Conservation (phyloP, 2,888 invertebrate genomes). For the Cryptocephalus primarius region DNA sequence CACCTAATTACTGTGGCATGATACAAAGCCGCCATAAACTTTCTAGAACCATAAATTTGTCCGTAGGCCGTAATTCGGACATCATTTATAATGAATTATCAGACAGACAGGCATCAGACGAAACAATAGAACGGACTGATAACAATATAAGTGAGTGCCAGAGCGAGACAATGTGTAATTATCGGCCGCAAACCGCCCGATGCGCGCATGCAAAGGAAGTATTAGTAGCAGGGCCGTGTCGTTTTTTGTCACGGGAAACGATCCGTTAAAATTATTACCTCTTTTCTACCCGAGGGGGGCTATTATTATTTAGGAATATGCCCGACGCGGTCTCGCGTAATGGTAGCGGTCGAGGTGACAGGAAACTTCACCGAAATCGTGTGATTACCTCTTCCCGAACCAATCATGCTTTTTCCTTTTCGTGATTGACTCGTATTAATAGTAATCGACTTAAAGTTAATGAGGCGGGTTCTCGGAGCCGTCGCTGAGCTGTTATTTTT, state of each 20-base stretch:
- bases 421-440: too few species aligned
- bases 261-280: conserved; percentile 4
- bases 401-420: too few species aligned
- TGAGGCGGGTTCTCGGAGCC: too few species aligned
- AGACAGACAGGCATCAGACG: conserved; percentile 9
- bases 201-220: conserved; percentile 28
- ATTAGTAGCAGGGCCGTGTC: conserved; percentile 20
- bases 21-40: conserved; percentile 3
- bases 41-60: conserved; percentile 10
- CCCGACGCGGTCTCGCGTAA: neutral
- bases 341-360: too few species aligned
- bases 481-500: too few species aligned
- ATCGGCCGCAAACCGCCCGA: conserved; percentile 20
- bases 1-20: conserved; percentile 7
- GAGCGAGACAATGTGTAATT: conserved; percentile 28
- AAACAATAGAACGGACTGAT: conserved; percentile 16
- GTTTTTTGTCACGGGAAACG: conserved; percentile 25
- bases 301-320: neutral
- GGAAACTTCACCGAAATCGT: too few species aligned
- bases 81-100: conserved; percentile 11
- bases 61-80: conserved; percentile 9
- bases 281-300: conserved; percentile 12
- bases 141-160: conserved; percentile 28
- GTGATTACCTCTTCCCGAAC: too few species aligned
- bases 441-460: too few species aligned